These are phyloP conservation scores for Octodonta nipae DNA, from an alignment of 2,888 invertebrate genomes.

Conservation along the genomic window DNA sequence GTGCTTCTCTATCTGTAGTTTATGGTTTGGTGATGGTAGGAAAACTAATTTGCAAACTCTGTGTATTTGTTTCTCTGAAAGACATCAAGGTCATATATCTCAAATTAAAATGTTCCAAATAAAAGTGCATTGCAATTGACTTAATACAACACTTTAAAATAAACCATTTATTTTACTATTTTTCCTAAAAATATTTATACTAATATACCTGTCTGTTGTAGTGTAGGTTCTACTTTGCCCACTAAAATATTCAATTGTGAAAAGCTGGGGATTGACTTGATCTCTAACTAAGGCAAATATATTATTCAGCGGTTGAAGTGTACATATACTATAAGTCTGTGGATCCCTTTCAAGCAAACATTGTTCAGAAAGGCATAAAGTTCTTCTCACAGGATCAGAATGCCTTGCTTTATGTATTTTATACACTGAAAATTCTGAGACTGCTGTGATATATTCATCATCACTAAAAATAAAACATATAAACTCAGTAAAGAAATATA, in stretches of 20 bases:
- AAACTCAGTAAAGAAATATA: background rate
- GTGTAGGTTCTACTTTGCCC: conserved; percentile 78
- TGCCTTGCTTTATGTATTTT: conserved; percentile 73
- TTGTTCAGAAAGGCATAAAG: conserved; percentile 87
- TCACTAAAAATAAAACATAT: conserved; percentile 42
- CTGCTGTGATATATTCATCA: conserved; percentile 90
- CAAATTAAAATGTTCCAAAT: too few species aligned
- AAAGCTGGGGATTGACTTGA: conserved; percentile 81
- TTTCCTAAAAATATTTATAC: background rate
- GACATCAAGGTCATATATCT: too few species aligned
- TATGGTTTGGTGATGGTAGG: too few species aligned
- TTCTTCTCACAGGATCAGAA: conserved; percentile 72
- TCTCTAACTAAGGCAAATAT: conserved; percentile 86
- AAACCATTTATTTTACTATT: too few species aligned
- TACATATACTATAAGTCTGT: conserved; percentile 87
- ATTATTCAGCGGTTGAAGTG: conserved; percentile 66
- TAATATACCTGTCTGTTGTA: conserved; percentile 70
- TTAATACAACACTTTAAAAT: too few species aligned
- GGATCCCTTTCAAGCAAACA: conserved; percentile 94
- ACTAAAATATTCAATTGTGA: conserved; percentile 86
- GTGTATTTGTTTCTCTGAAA: too few species aligned
- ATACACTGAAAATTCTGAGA: conserved; percentile 91
- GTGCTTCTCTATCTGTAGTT: too few species aligned
- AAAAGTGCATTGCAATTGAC: too few species aligned
- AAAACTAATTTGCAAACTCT: too few species aligned